A percentile compares a stretch with the other conserved stretches of the same genome.
phyloP scores from a whole-genome alignment of 2,113 vertebrate genomes.

The Odontophorus gujanensis region DNA sequence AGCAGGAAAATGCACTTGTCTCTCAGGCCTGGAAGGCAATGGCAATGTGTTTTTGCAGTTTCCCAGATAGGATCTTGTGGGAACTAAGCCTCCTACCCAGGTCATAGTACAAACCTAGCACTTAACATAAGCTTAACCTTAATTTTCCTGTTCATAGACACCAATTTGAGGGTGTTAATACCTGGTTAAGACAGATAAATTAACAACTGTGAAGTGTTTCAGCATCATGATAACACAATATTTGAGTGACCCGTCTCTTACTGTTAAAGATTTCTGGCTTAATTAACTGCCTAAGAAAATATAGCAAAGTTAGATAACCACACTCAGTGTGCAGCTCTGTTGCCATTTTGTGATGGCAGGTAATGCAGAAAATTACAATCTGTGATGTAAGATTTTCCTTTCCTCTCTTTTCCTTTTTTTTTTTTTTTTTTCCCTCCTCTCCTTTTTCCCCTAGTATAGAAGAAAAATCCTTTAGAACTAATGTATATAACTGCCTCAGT shows the following conservation, averaged over 20 bases:
- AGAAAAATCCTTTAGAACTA: neutral
- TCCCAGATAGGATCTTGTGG: neutral
- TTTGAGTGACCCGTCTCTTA: neutral
- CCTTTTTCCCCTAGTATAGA: neutral
- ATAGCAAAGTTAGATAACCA: neutral
- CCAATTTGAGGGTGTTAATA: neutral
- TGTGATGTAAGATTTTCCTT: neutral
- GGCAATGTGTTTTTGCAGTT: neutral
- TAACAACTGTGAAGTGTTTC: neutral
- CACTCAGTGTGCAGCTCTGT: neutral
- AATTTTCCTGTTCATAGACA: neutral
- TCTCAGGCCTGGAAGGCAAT: neutral
- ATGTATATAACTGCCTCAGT: neutral
- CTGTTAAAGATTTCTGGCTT: neutral
- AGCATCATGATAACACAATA: neutral
- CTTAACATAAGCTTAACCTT: neutral
- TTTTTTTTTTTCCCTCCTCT: no score
- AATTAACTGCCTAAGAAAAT: neutral
- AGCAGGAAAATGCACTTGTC: neutral
- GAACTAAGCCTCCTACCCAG: neutral
- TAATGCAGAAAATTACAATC: neutral
- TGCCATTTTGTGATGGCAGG: neutral
- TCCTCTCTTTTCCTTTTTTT: neutral
- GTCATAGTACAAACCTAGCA: neutral
- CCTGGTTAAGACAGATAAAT: conserved; percentile 13